phyloP scores from a whole-genome alignment of 2,113 vertebrate species.

The Hyperoodon ampullatus region DNA sequence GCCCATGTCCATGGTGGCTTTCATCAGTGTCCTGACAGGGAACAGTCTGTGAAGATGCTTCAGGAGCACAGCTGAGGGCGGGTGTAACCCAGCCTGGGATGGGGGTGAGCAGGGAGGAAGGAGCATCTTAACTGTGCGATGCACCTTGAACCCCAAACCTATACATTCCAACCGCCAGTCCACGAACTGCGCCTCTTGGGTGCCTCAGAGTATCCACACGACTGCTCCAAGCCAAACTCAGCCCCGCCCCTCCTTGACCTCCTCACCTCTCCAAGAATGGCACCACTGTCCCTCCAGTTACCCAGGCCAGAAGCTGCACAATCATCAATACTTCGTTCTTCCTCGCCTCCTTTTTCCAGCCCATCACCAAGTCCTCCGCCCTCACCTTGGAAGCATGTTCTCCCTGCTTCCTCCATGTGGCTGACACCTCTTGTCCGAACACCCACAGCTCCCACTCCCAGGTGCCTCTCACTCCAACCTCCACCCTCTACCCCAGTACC shows the following conservation, averaged over 20 bases:
- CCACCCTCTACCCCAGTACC: not conserved
- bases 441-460: not conserved
- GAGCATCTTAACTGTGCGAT: not conserved
- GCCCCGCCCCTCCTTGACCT: no score
- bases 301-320: not conserved
- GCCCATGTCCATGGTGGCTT: not conserved
- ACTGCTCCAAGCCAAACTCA: not conserved
- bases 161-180: no score
- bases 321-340: not conserved
- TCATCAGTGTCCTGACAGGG: rapidly evolving
- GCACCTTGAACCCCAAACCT: not conserved
- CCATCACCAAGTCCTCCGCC: not conserved
- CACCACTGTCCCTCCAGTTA: not conserved
- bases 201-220: not conserved
- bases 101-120: not conserved
- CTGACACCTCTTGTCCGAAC: not conserved
- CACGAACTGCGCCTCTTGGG: not conserved
- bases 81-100: not conserved
- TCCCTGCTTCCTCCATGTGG: not conserved
- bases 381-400: not conserved
- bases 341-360: no score
- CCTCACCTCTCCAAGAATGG: not conserved
- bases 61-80: not conserved
- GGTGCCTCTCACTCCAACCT: not conserved
- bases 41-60: not conserved